These are phyloP conservation scores for Teleogryllus occipitalis DNA, from an alignment of 1,140 invertebrate genomes.

Conservation along the genomic window DNA sequence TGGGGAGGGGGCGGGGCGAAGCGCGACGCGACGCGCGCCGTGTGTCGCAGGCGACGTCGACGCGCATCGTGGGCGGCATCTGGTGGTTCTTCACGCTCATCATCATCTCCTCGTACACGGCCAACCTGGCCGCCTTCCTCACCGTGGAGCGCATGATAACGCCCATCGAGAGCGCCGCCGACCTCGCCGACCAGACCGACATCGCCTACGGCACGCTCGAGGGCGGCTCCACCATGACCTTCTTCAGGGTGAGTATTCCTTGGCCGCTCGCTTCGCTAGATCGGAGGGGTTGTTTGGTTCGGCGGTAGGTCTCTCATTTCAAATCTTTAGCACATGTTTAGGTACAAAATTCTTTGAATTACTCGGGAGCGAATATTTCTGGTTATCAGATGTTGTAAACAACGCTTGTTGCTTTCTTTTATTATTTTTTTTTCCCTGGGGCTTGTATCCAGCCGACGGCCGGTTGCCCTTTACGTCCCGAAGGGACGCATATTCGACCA, in stretches of 20 bases:
- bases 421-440: too few relatives aligned
- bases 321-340: too few relatives aligned
- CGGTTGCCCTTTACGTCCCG: too few relatives aligned
- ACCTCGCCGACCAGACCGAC: slow-evolving; percentile 86
- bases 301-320: too few relatives aligned
- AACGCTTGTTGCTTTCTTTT: too few relatives aligned
- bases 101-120: slow-evolving; percentile 96
- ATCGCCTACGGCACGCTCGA: slow-evolving; percentile 90
- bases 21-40: background rate
- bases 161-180: slow-evolving; percentile 92
- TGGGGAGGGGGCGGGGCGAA: background rate
- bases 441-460: too few relatives aligned
- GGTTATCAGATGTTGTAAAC: too few relatives aligned
- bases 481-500: too few relatives aligned
- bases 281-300: background rate
- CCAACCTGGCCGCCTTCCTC: slow-evolving; percentile 92
- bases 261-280: too few relatives aligned
- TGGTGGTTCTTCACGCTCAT: slow-evolving; percentile 99
- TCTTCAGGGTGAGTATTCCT: slow-evolving; percentile 82
- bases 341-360: too few relatives aligned
- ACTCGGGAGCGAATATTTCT: too few relatives aligned
- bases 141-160: slow-evolving; percentile 95
- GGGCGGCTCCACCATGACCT: slow-evolving; percentile 92
- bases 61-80: slow-evolving; percentile 86
- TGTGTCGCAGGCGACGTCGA: slow-evolving; percentile 72